Evolutionary conservation across 2,888 invertebrate species (phyloP), one percentile per base, ranked within the genome.

Genomic region (Drosophila helvetica): DNA sequence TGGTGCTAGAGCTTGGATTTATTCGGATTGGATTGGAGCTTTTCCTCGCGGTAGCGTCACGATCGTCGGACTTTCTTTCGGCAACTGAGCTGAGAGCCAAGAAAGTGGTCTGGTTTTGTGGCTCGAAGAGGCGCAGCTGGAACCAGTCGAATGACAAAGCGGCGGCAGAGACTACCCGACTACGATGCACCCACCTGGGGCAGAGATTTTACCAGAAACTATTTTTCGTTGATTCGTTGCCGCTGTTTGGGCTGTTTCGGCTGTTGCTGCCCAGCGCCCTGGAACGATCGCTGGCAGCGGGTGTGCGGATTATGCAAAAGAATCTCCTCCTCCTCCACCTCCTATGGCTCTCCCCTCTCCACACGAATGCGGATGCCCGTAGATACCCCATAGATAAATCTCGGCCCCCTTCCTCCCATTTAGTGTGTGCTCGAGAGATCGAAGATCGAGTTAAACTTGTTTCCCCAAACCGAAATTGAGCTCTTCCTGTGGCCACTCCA

Each of bases 81-180:
- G 86, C 85, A 82, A 91, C 91, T 91, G 90, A 90, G 85, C 90
- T 71, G 85, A 83, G 79, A 78, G 78, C 75, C 90, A 90, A 81
- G 90, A 90, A 91, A 91, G 91, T 91, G 87, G 83, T 90, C 89
- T 90, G 90, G 89, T 90, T 91, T 90, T 91, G 88, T 91, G 86
- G 77, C 59, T 61, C 74, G 67, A 68, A 65, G 70, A 87, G 88
- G 87, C 78, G 73, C 56, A 48, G 54, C 42, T 75, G 86, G 77
- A 82, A 82, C 72, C 72, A 73, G 72, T 73, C 66, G 74, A 59
- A 73, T 73, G 73, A 67, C 67, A 73, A 74, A 73, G 67, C 57
- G 45, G 42, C 7, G 7, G 7, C 73, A 73, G 69, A 64, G 57
- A 38, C 38, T 15, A 6, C 47, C 57, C 73, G 69, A 69, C 55